Conservation (phyloP, 2,113 vertebrate genomes). For the Erinaceus europaeus region DNA sequence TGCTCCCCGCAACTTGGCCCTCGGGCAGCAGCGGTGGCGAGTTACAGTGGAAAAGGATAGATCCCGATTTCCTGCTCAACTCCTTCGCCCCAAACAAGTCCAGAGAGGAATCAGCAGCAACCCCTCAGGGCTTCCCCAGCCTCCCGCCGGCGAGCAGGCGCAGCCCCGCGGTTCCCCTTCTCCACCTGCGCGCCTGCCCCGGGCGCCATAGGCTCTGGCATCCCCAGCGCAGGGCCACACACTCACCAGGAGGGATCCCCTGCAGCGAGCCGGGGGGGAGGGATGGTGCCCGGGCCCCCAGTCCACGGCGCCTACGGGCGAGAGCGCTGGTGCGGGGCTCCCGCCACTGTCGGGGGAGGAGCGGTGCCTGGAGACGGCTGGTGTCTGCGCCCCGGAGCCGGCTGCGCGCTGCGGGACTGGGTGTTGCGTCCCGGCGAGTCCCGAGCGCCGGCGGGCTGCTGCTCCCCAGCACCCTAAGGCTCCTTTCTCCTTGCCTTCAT, state of each 20-base stretch:
- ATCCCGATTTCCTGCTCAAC: not conserved
- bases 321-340: not conserved
- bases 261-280: not conserved
- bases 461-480: no score
- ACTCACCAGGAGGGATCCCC: slow-evolving; percentile 35
- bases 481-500: no score
- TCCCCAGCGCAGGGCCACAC: not conserved
- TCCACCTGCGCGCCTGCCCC: not conserved
- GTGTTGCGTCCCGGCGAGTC: not conserved
- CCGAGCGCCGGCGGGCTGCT: not conserved
- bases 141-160: accelerated
- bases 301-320: accelerated
- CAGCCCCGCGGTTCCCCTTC: not conserved
- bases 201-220: not conserved
- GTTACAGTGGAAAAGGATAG: not conserved
- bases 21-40: not conserved
- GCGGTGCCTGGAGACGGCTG: not conserved
- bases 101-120: not conserved
- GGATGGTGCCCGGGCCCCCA: not conserved
- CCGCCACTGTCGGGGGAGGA: not conserved
- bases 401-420: not conserved
- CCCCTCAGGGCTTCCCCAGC: not conserved
- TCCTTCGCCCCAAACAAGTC: not conserved
- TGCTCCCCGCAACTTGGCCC: not conserved
- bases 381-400: not conserved